Evolutionary conservation across 2,113 vertebrate species (phyloP).

Genomic region (Actenoides hombroni): DNA sequence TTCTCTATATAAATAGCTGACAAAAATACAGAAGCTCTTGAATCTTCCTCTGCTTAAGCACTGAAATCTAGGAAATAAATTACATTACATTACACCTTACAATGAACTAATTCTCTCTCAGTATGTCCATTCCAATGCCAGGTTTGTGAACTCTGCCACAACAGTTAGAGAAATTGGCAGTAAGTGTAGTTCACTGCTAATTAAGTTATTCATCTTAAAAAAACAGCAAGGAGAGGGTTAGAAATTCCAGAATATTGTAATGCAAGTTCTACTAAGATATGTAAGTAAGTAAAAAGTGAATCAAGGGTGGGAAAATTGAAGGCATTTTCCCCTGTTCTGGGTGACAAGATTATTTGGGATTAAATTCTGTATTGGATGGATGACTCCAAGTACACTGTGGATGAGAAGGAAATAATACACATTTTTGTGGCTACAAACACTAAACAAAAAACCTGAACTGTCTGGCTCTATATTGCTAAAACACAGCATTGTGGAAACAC

Average conservation of each 20-base stretch:
- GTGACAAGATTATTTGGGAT: constrained; percentile 72
- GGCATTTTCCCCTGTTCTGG: constrained; percentile 45
- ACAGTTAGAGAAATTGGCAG: not conserved
- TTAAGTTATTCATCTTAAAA: not conserved
- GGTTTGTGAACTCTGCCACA: not conserved
- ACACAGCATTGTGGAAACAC: constrained; percentile 40
- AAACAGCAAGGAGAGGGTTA: not conserved
- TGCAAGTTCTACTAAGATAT: not conserved
- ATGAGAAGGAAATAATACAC: constrained; percentile 78
- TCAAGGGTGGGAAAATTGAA: constrained; percentile 34
- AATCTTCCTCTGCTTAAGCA: not conserved
- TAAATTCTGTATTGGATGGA: constrained; percentile 71
- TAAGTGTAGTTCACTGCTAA: not conserved
- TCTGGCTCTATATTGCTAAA: constrained; percentile 66
- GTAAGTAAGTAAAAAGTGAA: not conserved
- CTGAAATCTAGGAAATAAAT: not conserved
- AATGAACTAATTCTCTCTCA: not conserved
- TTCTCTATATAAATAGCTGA: not conserved
- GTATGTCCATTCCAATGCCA: not conserved
- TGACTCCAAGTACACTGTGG: constrained; percentile 75
- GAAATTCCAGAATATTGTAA: not conserved
- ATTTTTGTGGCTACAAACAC: constrained; percentile 77
- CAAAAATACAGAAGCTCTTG: not conserved
- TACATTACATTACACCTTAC: not conserved
- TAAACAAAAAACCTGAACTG: constrained; percentile 62